Evolutionary conservation across 2,888 invertebrate species (phyloP), one percentile per base, ranked within the genome.

Genomic region (Meteorus cinctellus): DNA sequence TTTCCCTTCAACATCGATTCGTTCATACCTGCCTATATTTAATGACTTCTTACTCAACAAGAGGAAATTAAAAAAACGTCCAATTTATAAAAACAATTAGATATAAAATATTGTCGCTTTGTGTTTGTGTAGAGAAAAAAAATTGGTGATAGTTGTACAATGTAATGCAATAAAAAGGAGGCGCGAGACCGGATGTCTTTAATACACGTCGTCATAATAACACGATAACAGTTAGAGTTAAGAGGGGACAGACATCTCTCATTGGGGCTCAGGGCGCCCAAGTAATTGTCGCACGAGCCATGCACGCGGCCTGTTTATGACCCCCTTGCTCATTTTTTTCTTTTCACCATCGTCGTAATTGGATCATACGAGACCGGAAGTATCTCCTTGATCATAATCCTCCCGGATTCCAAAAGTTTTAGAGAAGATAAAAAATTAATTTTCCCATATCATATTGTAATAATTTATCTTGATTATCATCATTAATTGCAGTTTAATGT

Each of bases 121-220:
- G 34, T 12, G 36, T 34, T 19, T 65, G 6, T 29, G 12, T 29
- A 16, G n/a, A 19, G 1, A 19, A 63, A 63, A 65, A 5, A 48
- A 55, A 55, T n/a, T 60, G 19, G 3, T 4, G 19, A n/a, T 48
- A n/a, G 48, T 48, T 48, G 4, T n/a, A 48, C 48, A 48, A n/a
- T 48, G 48, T 48, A 48, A 55, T 19, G 19, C 19, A 19, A 55
- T 55, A 19, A 27, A 69, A 62, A 73, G 59, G 63, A 45, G 65
- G 72, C 65, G 59, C 59, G 60, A 74, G 77, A 81, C 82, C 83
- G 83, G 83, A 83, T 83, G 83, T 78, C 69, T 81, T 83, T 80
- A 83, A 83, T 83, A 79, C 82, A 71, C 74, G 71, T 72, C 65
- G 48, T 66, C 77, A 77, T 75, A 72, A 70, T 78, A 68, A 24